Percentiles rank a stretch among this genome's conserved stretches.
Conservation (phyloP, 1,140 invertebrate species). For the Drosophila willistoni region DNA sequence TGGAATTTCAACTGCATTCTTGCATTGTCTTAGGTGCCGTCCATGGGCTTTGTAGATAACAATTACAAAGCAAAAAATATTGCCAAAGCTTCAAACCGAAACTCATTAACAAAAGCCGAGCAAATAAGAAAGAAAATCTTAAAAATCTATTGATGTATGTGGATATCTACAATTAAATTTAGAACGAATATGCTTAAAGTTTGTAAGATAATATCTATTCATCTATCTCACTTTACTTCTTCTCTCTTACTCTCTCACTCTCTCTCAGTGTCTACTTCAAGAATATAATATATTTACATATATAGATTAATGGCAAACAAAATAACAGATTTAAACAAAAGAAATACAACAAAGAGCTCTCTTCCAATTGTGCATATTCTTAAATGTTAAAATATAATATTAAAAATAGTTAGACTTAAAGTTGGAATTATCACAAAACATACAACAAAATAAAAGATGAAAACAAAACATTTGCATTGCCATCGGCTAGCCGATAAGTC, state of each 20-base stretch:
- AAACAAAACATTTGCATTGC: conserved; percentile 5
- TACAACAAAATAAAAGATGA: not conserved
- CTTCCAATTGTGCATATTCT: conserved; percentile 78
- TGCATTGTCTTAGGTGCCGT: conserved; percentile 79
- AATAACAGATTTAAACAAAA: conserved; percentile 19
- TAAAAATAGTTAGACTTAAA: conserved; percentile 63
- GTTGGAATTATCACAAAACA: conserved; percentile 39
- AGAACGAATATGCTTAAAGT: conserved; percentile 6
- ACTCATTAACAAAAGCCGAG: conserved; percentile 18
- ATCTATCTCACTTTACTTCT: not conserved
- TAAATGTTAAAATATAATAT: conserved; percentile 52
- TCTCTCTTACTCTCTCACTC: not conserved
- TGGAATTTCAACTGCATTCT: conserved; percentile 26
- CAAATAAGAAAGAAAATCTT: conserved; percentile 16
- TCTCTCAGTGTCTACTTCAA: conserved; percentile 12
- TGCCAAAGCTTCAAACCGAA: conserved; percentile 62
- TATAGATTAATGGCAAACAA: conserved; percentile 1
- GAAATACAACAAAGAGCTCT: conserved; percentile 70
- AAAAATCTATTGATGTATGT: conserved; percentile 23
- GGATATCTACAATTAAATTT: conserved; percentile 26
- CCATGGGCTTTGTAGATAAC: conserved; percentile 75
- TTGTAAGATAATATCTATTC: conserved; percentile 9
- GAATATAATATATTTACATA: conserved; percentile 13
- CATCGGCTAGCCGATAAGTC: conserved; percentile 14
- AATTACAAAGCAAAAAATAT: conserved; percentile 47